Evolutionary conservation across 2,888 invertebrate species (phyloP), one percentile per base, ranked within the genome.

Genomic region (Andrena flavipes): DNA sequence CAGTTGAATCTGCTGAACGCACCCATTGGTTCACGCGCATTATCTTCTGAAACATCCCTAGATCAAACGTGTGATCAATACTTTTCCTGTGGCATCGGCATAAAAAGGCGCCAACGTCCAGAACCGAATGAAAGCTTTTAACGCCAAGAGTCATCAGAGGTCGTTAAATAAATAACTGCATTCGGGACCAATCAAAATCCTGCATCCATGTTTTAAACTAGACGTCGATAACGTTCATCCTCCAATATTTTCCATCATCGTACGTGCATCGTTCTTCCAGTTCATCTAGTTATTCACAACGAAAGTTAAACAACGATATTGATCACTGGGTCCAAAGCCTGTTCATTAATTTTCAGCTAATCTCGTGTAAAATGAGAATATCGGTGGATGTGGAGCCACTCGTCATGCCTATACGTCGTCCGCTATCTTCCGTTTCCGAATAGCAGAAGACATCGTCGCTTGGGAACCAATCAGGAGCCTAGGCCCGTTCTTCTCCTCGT

Each of bases 391-490:
- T 74, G 79, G 85, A 81, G 88, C 85, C 84, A 89, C 84, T 76
- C 76, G 76, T 78, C 70, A 5, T 8, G 35, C 82, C 69, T 51
- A 72, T 68, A 82, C 64, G 85, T 90, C 90, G 88, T 90, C 88
- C 86, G 89, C 89, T 90, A 85, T 49, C 62, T 79, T 85, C 87
- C 86, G 86, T 77, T 81, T 88, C 82, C 72, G 80, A 78, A 83
- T 89, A 92, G 91, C 92, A 92, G 92, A 92, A 91, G 92, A 91
- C 90, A 86, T 83, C 70, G 79, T 65, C 64, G 51, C 56, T 16
- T 63, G 76, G 75, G 76, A 78, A 81, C 91, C 92, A 92, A 92
- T 92, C 88, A 84, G 71, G 73, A 77, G 64, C 71, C 74, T 23
- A 26, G 68, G 56, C 60, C 87, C 82, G 69, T 85, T 84, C 84